These are phyloP conservation scores for Abrostola triplasia DNA, from an alignment of 2,888 invertebrate species.

Conservation along the genomic window DNA sequence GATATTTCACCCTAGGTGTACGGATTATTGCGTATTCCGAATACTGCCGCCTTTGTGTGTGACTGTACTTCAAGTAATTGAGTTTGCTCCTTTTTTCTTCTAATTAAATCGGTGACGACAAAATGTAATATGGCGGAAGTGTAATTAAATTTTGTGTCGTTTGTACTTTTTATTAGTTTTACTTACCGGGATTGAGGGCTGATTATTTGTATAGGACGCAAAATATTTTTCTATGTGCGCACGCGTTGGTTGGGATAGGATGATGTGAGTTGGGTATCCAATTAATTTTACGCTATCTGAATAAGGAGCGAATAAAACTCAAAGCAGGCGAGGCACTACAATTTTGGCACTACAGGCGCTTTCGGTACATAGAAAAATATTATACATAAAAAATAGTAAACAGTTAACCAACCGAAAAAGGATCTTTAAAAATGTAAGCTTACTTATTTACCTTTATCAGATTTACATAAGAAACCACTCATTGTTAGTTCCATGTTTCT, in stretches of 20 bases:
- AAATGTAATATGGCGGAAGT: constrained; percentile 41
- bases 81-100: constrained; percentile 24
- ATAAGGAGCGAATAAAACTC: neutral
- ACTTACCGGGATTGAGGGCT: constrained; percentile 21
- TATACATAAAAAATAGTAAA: no score
- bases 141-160: constrained; percentile 45
- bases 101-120: constrained; percentile 36
- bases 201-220: constrained; percentile 45
- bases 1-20: constrained; percentile 46
- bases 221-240: constrained; percentile 4
- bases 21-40: constrained; percentile 42
- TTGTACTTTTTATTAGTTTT: constrained; percentile 33
- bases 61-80: constrained; percentile 32
- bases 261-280: constrained; percentile 9
- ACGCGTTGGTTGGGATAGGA: constrained; percentile 6
- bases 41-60: constrained; percentile 14
- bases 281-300: constrained; percentile 6
- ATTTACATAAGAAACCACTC: no score
- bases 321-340: neutral
- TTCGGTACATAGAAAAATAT: no score
- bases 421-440: no score
- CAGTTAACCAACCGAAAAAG: no score
- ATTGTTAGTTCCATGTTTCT: no score
- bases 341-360: neutral
- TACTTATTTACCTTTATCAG: no score